phyloP scores from a whole-genome alignment of 2,797 vertebrate genomes.

The Allobates femoralis region DNA sequence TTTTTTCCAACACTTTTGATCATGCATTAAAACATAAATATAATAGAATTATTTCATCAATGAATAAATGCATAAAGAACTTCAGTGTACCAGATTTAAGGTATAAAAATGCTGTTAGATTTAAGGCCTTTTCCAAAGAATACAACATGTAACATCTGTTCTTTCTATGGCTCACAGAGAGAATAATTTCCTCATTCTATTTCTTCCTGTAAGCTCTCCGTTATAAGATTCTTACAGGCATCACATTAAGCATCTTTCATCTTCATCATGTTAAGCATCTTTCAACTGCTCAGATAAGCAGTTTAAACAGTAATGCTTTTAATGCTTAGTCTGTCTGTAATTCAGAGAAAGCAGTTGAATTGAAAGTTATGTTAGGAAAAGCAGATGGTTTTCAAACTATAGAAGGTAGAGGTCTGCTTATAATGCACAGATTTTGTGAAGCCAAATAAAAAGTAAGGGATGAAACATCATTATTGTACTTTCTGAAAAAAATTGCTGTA shows the following conservation, averaged over 20 bases:
- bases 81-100: conserved; percentile 33
- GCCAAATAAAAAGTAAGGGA: conserved; percentile 15
- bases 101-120: conserved; percentile 56
- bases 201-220: conserved; percentile 58
- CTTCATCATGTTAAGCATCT: conserved; percentile 64
- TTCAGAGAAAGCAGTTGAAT: conserved; percentile 60
- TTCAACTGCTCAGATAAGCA: conserved; percentile 64
- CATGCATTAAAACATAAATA: background rate
- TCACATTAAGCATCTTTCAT: conserved; percentile 65
- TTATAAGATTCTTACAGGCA: conserved; percentile 63
- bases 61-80: conserved; percentile 36
- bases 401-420: conserved; percentile 46
- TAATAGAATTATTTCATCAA: conserved; percentile 9
- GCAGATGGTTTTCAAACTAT: conserved; percentile 55
- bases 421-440: conserved; percentile 35
- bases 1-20: background rate
- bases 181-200: conserved; percentile 61
- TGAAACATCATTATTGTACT: conserved; percentile 16
- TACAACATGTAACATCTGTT: conserved; percentile 63
- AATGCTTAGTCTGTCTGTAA: conserved; percentile 60
- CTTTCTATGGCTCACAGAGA: conserved; percentile 53
- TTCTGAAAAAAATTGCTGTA: conserved; percentile 25
- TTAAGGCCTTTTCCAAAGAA: conserved; percentile 58
- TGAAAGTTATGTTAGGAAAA: conserved; percentile 61
- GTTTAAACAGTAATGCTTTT: conserved; percentile 64